Evolutionary conservation across 2,888 invertebrate genomes (phyloP).

Genomic region (Adelphocoris suturalis): DNA sequence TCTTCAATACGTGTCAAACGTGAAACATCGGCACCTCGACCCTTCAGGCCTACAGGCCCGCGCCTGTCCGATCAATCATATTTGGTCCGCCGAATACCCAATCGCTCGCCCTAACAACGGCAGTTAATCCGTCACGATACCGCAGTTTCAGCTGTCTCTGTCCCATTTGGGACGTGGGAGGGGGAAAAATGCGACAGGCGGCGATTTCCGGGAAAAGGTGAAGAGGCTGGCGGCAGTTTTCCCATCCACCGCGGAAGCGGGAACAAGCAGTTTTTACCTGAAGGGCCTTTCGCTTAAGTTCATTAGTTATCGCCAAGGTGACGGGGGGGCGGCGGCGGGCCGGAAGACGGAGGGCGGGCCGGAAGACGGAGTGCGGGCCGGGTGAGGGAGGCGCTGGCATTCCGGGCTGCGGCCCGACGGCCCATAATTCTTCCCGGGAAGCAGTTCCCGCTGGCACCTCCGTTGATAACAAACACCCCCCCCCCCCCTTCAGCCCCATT

Average conservation of each 20-base stretch:
- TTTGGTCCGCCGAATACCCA: no score
- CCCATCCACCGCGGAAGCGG: neutral
- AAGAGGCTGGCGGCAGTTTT: neutral
- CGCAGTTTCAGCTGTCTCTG: no score
- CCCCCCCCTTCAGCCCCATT: neutral
- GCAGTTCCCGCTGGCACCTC: neutral
- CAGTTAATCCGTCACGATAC: no score
- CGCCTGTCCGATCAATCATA: no score
- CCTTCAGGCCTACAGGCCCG: no score
- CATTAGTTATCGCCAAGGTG: conserved; percentile 21
- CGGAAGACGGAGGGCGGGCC: neutral
- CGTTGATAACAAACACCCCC: neutral
- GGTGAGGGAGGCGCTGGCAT: neutral
- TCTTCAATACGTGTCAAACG: no score
- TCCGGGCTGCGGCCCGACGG: conserved; percentile 5
- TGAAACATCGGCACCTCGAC: no score
- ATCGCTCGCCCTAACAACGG: no score
- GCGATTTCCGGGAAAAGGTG: neutral
- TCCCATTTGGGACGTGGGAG: no score
- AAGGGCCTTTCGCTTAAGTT: neutral
- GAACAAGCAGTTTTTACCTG: conserved; percentile 25
- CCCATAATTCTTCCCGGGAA: conserved; percentile 2
- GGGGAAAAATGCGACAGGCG: neutral
- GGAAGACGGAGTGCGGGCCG: no score
- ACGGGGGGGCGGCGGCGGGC: neutral